Percentiles rank a stretch among this genome's conserved stretches.
Conservation (phyloP, 2,113 vertebrate genomes). For the Rhinopomastus cyanomelas region DNA sequence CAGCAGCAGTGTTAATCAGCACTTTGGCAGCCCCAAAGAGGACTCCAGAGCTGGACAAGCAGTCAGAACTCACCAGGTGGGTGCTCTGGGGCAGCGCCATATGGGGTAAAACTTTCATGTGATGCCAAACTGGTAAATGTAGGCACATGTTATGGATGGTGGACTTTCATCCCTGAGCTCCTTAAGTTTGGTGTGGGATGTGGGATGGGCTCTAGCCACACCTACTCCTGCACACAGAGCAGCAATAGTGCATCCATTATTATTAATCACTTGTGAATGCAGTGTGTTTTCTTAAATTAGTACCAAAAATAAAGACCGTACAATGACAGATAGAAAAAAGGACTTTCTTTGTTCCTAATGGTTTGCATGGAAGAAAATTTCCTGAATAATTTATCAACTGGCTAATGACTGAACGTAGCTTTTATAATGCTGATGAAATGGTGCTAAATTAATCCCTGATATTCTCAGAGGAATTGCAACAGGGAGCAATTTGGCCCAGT, state of each 20-base stretch:
- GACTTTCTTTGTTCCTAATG: conserved; percentile 23
- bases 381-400: conserved; percentile 51
- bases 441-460: conserved; percentile 35
- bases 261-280: neutral
- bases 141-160: neutral
- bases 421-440: conserved; percentile 31
- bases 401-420: conserved; percentile 22
- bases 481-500: neutral
- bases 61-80: neutral
- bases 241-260: neutral
- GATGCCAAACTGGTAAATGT: neutral
- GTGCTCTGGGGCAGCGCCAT: rapidly evolving
- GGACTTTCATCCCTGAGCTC: neutral
- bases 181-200: neutral
- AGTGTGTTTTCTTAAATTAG: neutral
- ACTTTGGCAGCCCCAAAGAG: neutral
- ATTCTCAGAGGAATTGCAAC: conserved; percentile 3
- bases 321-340: conserved; percentile 25
- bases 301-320: conserved; percentile 8
- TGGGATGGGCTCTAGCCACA: neutral
- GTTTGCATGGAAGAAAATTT: conserved; percentile 8
- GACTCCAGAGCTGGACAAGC: rapidly evolving
- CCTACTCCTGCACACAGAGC: neutral
- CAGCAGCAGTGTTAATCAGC: neutral
- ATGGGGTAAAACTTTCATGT: neutral